Conservation (phyloP, 2,888 invertebrate genomes). For the Piscicola geometra region DNA sequence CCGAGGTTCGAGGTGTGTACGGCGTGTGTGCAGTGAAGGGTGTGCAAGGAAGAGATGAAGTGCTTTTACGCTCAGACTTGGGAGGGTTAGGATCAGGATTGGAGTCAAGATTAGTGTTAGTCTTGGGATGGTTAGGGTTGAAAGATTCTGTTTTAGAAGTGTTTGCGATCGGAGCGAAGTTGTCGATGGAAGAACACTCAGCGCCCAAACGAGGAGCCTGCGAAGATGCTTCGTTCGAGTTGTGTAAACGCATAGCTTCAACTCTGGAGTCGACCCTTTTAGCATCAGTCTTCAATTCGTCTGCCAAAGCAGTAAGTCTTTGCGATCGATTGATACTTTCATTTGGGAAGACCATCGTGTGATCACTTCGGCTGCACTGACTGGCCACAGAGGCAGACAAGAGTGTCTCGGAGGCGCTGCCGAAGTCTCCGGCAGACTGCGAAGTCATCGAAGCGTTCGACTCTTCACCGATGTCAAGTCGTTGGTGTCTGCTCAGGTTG, state of each 20-base stretch:
- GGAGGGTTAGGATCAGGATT: background rate
- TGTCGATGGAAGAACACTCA: background rate
- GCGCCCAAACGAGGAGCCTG: background rate
- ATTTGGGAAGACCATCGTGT: background rate
- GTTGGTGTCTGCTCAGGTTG: background rate
- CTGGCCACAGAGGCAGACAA: background rate
- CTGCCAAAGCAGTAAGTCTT: too few relatives aligned
- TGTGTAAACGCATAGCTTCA: background rate
- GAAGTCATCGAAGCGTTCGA: background rate
- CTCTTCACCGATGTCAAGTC: background rate
- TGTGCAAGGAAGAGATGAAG: constrained; percentile 38
- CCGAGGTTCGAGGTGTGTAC: constrained; percentile 40
- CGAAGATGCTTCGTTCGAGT: background rate
- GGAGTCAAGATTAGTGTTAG: constrained; percentile 1
- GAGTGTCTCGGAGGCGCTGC: background rate
- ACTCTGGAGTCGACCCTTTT: background rate
- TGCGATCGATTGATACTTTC: background rate
- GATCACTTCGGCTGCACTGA: background rate
- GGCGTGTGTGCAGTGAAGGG: constrained; percentile 42
- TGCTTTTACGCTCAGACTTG: constrained; percentile 31
- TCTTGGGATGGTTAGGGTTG: too few relatives aligned
- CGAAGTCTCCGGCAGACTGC: background rate
- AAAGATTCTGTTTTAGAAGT: background rate
- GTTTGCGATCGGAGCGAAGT: background rate
- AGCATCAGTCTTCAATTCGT: too few relatives aligned